These are phyloP conservation scores for Drosophila imparisetae DNA, from an alignment of 2,888 invertebrate species.

Conservation along the genomic window DNA sequence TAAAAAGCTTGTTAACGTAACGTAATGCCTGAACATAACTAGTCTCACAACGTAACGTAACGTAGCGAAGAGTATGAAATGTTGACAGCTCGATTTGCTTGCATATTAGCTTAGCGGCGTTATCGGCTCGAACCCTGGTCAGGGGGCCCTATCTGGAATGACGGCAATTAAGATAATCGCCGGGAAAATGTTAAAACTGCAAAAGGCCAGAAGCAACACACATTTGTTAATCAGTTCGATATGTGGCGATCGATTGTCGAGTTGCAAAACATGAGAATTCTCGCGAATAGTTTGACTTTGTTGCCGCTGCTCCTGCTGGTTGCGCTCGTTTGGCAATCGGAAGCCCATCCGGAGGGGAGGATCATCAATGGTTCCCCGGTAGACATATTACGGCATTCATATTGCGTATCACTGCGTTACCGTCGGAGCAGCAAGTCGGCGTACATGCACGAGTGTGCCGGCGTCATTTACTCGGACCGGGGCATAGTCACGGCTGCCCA, in stretches of 20 bases:
- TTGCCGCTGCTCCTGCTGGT: conserved; percentile 31
- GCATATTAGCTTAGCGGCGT: conserved; percentile 13
- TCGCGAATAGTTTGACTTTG: conserved; percentile 17
- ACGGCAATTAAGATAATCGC: conserved; percentile 64
- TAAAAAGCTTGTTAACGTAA: background rate
- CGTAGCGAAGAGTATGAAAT: conserved; percentile 3
- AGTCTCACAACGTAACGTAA: background rate
- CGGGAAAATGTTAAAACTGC: conserved; percentile 20
- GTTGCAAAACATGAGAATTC: conserved; percentile 35
- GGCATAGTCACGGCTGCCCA: conserved; percentile 81
- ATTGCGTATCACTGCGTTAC: conserved; percentile 75
- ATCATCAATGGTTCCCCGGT: conserved; percentile 73
- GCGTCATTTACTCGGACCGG: conserved; percentile 70
- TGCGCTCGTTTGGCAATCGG: background rate
- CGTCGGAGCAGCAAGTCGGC: conserved; percentile 53
- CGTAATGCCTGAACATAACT: background rate
- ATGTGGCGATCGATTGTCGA: conserved; percentile 20
- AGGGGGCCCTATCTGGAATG: conserved; percentile 45
- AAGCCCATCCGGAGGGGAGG: conserved; percentile 43
- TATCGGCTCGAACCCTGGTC: conserved; percentile 57
- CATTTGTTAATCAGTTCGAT: conserved; percentile 56
- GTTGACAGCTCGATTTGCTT: conserved; percentile 3
- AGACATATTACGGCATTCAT: conserved; percentile 75
- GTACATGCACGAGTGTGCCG: conserved; percentile 81
- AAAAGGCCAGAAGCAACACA: conserved; percentile 31